A percentile compares a stretch with the other conserved stretches of the same genome.
These are phyloP conservation scores for Uloborus plumipes DNA, from an alignment of 2,888 invertebrate species.

Conservation along the genomic window DNA sequence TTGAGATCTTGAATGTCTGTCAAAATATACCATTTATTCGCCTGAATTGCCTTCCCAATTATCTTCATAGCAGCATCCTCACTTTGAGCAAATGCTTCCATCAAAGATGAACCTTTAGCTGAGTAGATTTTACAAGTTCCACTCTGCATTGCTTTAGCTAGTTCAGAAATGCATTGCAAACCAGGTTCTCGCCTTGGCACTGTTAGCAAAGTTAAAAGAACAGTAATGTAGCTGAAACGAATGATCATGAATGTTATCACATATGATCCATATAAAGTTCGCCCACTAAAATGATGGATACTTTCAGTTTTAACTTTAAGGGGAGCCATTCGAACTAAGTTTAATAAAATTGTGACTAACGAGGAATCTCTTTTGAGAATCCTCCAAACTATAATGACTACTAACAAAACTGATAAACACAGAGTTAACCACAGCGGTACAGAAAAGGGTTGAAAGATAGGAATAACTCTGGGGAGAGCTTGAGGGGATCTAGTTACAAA, in stretches of 20 bases:
- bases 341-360: too few relatives aligned
- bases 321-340: too few relatives aligned
- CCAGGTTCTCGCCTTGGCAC: slow-evolving; percentile 9
- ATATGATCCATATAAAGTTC: too few relatives aligned
- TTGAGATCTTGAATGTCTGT: too few relatives aligned
- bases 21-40: too few relatives aligned
- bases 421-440: not conserved
- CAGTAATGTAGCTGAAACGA: slow-evolving; percentile 2
- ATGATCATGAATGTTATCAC: not conserved
- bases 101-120: slow-evolving; percentile 3
- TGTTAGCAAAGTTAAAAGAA: slow-evolving; percentile 16
- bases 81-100: slow-evolving; percentile 16
- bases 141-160: slow-evolving; percentile 1
- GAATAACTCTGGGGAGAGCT: not conserved
- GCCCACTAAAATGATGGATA: too few relatives aligned
- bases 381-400: too few relatives aligned
- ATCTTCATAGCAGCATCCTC: not conserved
- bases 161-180: slow-evolving; percentile 5
- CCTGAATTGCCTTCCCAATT: not conserved
- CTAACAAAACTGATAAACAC: not conserved
- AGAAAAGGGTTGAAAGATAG: slow-evolving; percentile 7
- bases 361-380: too few relatives aligned
- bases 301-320: too few relatives aligned
- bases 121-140: not conserved
- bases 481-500: slow-evolving; percentile 10